These are phyloP conservation scores for Sebastes baramenuke DNA, from an alignment of 2,797 vertebrate genomes.

Conservation along the genomic window DNA sequence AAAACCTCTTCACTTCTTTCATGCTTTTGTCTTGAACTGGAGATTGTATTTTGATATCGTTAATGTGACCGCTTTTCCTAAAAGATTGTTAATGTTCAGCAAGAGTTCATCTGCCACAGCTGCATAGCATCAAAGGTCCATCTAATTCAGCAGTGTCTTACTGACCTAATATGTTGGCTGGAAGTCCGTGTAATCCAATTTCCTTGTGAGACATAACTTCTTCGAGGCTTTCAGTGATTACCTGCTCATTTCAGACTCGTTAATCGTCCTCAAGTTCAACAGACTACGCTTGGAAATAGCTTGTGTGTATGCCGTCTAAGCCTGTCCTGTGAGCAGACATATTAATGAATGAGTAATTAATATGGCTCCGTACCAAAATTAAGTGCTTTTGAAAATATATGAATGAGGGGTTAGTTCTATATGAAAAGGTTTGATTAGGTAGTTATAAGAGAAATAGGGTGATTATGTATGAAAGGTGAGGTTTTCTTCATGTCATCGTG, in stretches of 20 bases:
- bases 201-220: conserved; percentile 54
- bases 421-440: conserved; percentile 10
- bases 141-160: conserved; percentile 44
- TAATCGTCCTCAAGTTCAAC: conserved; percentile 50
- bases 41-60: not conserved
- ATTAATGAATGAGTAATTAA: conserved; percentile 18
- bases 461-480: not conserved
- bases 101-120: conserved; percentile 30
- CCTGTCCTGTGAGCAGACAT: conserved; percentile 17
- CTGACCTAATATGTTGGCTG: conserved; percentile 53
- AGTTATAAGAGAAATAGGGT: not conserved
- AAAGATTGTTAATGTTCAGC: conserved; percentile 24
- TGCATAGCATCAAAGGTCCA: conserved; percentile 39
- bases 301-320: conserved; percentile 13
- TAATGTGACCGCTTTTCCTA: not conserved
- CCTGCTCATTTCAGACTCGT: conserved; percentile 51
- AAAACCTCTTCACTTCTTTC: not conserved
- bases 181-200: conserved; percentile 57
- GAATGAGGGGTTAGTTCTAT: not conserved
- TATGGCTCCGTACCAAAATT: not conserved
- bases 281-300: conserved; percentile 35
- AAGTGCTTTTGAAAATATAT: not conserved
- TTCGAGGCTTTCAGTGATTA: conserved; percentile 55
- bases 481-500: not conserved
- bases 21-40: not conserved